These are phyloP conservation scores for Falco columbarius DNA, from an alignment of 2,797 vertebrate genomes.

Conservation along the genomic window DNA sequence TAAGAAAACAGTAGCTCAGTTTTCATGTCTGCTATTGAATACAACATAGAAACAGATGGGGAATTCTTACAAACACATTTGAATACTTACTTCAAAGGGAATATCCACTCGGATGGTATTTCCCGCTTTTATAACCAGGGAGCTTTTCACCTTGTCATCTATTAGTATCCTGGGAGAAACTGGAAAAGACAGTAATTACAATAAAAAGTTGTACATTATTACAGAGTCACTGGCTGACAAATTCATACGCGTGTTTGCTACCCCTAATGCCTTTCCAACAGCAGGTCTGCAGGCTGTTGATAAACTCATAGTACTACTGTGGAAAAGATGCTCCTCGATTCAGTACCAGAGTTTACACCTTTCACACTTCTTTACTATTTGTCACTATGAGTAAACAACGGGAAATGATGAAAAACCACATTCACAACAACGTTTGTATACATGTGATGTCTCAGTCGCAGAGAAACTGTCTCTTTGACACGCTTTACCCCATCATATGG, in stretches of 20 bases:
- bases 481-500: not conserved
- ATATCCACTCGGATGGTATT: slow-evolving; percentile 81
- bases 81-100: slow-evolving; percentile 83
- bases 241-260: fast-evolving
- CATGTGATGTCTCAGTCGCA: not conserved
- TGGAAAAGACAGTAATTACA: slow-evolving; percentile 50
- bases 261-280: not conserved
- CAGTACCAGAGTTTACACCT: not conserved
- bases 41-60: not conserved
- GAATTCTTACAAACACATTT: not conserved
- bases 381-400: not conserved
- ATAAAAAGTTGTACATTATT: not conserved
- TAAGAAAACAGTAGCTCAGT: not conserved
- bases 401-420: not conserved
- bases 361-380: not conserved
- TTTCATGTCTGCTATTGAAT: not conserved
- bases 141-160: slow-evolving; percentile 79
- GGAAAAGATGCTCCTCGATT: not conserved
- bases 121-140: slow-evolving; percentile 81
- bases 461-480: not conserved
- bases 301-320: not conserved
- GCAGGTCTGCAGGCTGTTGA: not conserved
- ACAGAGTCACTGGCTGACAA: not conserved
- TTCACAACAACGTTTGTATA: not conserved
- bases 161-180: slow-evolving; percentile 83